Evolutionary conservation across 2,888 invertebrate genomes (phyloP).

Genomic region (Melitaea athalia): DNA sequence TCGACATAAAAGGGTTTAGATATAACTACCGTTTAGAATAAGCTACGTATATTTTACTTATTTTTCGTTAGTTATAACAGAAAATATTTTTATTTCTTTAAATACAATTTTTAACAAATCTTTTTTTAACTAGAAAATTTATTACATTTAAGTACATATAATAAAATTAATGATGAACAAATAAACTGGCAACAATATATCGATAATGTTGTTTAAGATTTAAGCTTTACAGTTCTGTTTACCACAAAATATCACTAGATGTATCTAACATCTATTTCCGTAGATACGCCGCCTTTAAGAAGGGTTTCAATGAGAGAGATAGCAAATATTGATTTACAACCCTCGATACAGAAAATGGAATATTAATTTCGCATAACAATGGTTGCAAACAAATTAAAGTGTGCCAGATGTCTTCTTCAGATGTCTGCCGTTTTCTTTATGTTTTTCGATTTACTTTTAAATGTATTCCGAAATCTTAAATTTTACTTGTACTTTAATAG

Average conservation of each 20-base stretch:
- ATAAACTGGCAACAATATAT: too few species aligned
- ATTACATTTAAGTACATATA: too few species aligned
- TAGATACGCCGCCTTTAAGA: constrained; percentile 33
- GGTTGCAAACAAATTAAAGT: constrained; percentile 79
- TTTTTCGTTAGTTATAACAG: neutral
- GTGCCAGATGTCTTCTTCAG: constrained; percentile 77
- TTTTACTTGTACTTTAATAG: neutral
- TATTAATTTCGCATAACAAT: constrained; percentile 81
- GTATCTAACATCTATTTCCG: constrained; percentile 26
- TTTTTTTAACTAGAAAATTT: too few species aligned
- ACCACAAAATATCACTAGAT: constrained; percentile 14
- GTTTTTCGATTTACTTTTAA: constrained; percentile 65
- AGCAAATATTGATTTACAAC: constrained; percentile 77
- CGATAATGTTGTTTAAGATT: neutral
- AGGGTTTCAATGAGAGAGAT: constrained; percentile 52
- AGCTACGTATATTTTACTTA: neutral
- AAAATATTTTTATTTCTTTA: too few species aligned
- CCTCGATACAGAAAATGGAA: constrained; percentile 78
- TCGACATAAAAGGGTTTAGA: constrained; percentile 26
- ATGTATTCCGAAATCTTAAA: constrained; percentile 44
- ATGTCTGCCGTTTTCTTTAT: constrained; percentile 64
- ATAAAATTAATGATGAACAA: too few species aligned
- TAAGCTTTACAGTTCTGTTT: constrained; percentile 10
- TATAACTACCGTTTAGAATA: neutral
- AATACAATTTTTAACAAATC: too few species aligned